Evolutionary conservation across 30 jellyfish, hydroid and myxozoan species (phyloP).

Genomic region (Aurelia sp.): DNA sequence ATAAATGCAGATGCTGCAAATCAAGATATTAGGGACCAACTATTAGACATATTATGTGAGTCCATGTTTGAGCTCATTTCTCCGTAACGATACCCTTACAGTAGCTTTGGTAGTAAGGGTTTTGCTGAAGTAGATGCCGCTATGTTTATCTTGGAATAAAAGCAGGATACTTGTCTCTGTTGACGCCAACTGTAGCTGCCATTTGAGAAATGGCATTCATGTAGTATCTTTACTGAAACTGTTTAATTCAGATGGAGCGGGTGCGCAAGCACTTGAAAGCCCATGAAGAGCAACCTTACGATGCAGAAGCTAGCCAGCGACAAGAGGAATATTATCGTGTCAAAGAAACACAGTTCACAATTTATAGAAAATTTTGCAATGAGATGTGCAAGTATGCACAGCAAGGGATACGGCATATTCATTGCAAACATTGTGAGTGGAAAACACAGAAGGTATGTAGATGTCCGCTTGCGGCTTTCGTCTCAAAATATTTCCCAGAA

Average conservation of each 20-base stretch:
- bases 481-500: no score
- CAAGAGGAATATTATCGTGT: slow-evolving; percentile 65
- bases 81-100: no score
- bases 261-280: slow-evolving; percentile 64
- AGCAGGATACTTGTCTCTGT: no score
- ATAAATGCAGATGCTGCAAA: no score
- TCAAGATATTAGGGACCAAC: no score
- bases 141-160: background rate
- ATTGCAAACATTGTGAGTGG: slow-evolving; percentile 75
- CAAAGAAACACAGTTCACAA: slow-evolving; percentile 59
- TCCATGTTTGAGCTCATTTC: no score
- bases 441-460: slow-evolving; percentile 63
- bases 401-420: slow-evolving; percentile 72
- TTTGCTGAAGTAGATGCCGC: no score
- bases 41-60: no score
- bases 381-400: slow-evolving; percentile 76
- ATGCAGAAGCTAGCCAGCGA: slow-evolving; percentile 40
- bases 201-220: no score
- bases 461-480: background rate
- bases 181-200: no score
- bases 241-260: slow-evolving; percentile 50
- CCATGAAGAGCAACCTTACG: slow-evolving; percentile 43
- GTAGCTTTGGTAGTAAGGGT: no score
- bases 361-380: slow-evolving; percentile 49
- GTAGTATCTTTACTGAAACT: background rate